Evolutionary conservation across 2,113 vertebrate genomes (phyloP), one percentile per base, ranked within the genome.

Genomic region (Gallinago media): DNA sequence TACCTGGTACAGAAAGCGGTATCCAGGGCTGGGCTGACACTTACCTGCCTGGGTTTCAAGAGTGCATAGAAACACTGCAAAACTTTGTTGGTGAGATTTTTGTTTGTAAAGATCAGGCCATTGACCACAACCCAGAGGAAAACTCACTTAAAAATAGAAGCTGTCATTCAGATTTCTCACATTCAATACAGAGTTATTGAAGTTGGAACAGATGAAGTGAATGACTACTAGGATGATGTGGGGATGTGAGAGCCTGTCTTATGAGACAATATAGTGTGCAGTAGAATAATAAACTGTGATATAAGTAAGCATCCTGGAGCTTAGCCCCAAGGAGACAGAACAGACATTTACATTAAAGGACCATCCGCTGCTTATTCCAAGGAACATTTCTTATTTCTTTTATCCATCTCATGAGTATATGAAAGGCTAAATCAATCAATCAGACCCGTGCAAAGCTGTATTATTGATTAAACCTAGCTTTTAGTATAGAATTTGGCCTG

Each of bases 401-500:
- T 47, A 32, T 83, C 54, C 42, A 88, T 62, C 50, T 82, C 67
- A 49, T 18, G 58, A 76, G 79, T 26, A 80, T 54, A 46, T 15
- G 36, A 80, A 82, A 90, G n/a, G 72, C 54, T 93, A 55, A 80
- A 74, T 74, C 68, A 92, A 72, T 93, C 72, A 65, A 67, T 81
- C 63, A 85, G 54, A 59, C 18, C 47, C 63, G 29, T 50, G 52
- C 32, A 93, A 47, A 85, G 34, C 26, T 85, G 0, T 22, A 61
- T 50, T 91, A 75, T 12, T 91, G 86, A 87, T 63, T 70, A 67
- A 81, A 85, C 19, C 8, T 89, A 34, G 34, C 47, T 75, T 88
- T 65, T 18, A 47, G 15, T 42, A 54, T 13, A 87, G 76, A 91
- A 73, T 27, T 54, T 3, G 1, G 22, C 50, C 61, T 59, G 52